phyloP scores from a whole-genome alignment of 2,888 invertebrate species.

The Mantis religiosa region DNA sequence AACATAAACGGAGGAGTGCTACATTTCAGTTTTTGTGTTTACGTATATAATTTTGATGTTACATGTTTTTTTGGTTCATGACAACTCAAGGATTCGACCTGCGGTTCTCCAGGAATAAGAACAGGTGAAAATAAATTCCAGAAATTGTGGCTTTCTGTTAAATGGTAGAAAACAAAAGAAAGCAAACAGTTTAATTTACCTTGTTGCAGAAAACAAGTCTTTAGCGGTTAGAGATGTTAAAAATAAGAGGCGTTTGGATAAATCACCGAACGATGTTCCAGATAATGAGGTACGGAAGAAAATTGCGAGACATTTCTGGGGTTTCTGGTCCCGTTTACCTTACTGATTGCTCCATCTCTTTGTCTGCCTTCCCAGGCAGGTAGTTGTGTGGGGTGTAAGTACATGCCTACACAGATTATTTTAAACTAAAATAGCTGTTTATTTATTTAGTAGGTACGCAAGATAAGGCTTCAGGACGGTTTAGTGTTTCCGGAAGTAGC shows the following conservation, averaged over 20 bases:
- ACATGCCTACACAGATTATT: too few relatives aligned
- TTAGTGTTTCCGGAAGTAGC: too few relatives aligned
- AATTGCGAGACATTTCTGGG: neutral
- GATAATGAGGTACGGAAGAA: neutral
- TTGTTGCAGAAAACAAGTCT: neutral
- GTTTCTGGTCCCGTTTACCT: neutral
- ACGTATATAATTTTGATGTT: neutral
- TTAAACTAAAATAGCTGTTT: too few relatives aligned
- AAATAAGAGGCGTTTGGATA: neutral
- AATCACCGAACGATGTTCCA: neutral
- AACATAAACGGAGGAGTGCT: too few relatives aligned
- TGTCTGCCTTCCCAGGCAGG: too few relatives aligned
- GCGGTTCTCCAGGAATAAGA: neutral
- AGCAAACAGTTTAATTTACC: neutral
- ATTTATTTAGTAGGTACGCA: too few relatives aligned
- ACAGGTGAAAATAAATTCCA: neutral
- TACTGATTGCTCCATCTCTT: too few relatives aligned
- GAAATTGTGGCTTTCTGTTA: neutral
- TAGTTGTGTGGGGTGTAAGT: too few relatives aligned
- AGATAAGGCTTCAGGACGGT: too few relatives aligned
- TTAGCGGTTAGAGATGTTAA: neutral
- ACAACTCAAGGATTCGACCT: neutral
- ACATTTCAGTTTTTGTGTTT: too few relatives aligned
- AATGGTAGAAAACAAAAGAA: neutral
- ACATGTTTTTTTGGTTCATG: neutral